These are phyloP conservation scores for Metaphire vulgaris DNA, from an alignment of 1,140 invertebrate species.

Conservation along the genomic window DNA sequence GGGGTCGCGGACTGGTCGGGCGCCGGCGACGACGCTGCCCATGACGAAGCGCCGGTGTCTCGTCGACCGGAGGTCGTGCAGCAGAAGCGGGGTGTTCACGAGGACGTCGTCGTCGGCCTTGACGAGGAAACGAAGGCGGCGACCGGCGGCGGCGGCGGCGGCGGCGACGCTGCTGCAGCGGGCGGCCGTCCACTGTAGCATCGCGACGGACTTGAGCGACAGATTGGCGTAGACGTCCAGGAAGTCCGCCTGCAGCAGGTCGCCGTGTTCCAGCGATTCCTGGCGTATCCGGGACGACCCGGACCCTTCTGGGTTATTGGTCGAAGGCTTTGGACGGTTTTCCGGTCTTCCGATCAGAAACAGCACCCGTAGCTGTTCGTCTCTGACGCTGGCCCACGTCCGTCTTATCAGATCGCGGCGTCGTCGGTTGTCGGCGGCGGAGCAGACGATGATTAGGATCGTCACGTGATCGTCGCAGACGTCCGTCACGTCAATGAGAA, in stretches of 20 bases:
- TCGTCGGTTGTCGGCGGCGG: not conserved
- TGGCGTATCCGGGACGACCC: no score
- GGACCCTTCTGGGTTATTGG: no score
- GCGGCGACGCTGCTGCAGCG: no score
- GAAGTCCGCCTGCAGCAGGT: not conserved
- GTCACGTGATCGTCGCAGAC: not conserved
- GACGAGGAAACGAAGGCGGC: not conserved
- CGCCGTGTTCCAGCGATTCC: not conserved
- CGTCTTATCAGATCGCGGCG: not conserved
- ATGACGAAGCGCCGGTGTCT: not conserved
- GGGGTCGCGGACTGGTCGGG: not conserved
- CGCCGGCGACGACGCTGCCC: conserved; percentile 3
- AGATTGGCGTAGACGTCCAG: conserved; percentile 2
- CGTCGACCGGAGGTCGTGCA: not conserved
- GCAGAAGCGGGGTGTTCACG: not conserved
- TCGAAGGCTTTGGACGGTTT: not conserved
- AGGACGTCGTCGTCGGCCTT: conserved; percentile 15
- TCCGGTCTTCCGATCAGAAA: not conserved
- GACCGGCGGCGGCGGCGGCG: no score
- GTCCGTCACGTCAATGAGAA: not conserved
- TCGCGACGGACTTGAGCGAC: conserved; percentile 2
- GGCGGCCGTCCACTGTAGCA: not conserved
- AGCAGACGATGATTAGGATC: conserved; percentile 10
- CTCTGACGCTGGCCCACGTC: not conserved
- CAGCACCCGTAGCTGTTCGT: not conserved